Percentiles rank a stretch among this genome's conserved stretches.
Conservation (phyloP, 2,113 vertebrate genomes). For the Hydrochoerus hydrochaeris region DNA sequence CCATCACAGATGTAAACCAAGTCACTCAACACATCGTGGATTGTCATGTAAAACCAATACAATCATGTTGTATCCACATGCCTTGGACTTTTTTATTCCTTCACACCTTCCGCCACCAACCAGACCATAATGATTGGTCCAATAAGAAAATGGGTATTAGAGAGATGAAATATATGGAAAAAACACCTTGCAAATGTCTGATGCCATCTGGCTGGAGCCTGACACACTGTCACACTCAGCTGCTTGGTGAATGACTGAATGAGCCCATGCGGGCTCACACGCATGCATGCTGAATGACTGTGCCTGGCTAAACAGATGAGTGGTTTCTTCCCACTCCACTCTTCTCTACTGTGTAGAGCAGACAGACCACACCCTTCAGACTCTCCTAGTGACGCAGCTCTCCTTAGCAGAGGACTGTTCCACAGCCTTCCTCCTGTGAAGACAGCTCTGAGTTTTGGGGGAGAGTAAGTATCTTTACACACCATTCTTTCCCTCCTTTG, state of each 20-base stretch:
- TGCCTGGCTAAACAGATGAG: no score
- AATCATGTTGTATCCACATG: neutral
- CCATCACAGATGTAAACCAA: neutral
- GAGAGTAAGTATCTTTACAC: fast-evolving
- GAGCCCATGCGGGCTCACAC: neutral
- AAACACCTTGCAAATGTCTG: neutral
- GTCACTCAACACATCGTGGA: no score
- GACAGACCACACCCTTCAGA: neutral
- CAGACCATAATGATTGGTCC: neutral
- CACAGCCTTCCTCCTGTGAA: neutral
- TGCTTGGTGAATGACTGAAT: neutral
- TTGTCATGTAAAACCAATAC: neutral
- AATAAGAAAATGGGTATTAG: neutral
- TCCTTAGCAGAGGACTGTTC: neutral
- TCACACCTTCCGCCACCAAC: neutral
- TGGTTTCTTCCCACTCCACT: neutral
- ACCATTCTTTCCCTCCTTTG: neutral
- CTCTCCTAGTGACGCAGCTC: neutral
- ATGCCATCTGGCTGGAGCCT: neutral
- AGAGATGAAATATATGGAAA: neutral
- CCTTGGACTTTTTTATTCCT: neutral
- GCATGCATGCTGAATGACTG: neutral
- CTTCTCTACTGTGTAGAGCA: neutral
- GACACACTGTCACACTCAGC: neutral
- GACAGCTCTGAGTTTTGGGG: neutral